Percentiles rank a stretch among this genome's conserved stretches.
phyloP scores from a whole-genome alignment of 2,888 invertebrate species.

The Harpalus rufipes region DNA sequence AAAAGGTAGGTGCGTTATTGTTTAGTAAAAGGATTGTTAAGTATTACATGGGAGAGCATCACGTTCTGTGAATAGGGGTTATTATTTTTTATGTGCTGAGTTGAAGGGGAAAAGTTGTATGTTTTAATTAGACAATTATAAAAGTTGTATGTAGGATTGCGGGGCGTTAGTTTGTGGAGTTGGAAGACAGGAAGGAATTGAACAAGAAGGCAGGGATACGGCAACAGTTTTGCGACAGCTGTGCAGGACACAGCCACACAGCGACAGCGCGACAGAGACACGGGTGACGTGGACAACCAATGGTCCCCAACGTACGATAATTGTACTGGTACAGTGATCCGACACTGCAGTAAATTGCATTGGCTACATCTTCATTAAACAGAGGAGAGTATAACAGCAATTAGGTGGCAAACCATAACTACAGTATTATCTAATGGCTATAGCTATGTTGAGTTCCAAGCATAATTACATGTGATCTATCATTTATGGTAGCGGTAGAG shows the following conservation, averaged over 20 bases:
- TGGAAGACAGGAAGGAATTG: slow-evolving; percentile 2
- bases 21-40: slow-evolving; percentile 3
- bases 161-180: neutral
- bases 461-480: slow-evolving; percentile 66
- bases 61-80: neutral
- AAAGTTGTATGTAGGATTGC: slow-evolving; percentile 5
- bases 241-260: neutral
- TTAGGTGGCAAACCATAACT: slow-evolving; percentile 66
- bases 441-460: slow-evolving; percentile 63
- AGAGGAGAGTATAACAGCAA: slow-evolving; percentile 65
- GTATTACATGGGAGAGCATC: neutral
- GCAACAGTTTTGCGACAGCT: slow-evolving; percentile 27
- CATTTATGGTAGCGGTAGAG: slow-evolving; percentile 56
- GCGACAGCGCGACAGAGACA: neutral
- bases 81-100: slow-evolving; percentile 1
- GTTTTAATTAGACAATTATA: slow-evolving; percentile 13
- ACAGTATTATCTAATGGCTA: slow-evolving; percentile 65
- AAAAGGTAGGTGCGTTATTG: neutral
- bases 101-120: slow-evolving; percentile 7
- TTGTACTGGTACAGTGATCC: slow-evolving; percentile 63
- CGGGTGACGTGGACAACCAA: slow-evolving; percentile 39
- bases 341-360: slow-evolving; percentile 65
- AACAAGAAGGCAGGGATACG: neutral
- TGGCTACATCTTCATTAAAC: slow-evolving; percentile 67
- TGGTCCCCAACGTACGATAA: slow-evolving; percentile 65